Conservation (phyloP, 2,888 invertebrate genomes). For the Ypsolopha scabrella region DNA sequence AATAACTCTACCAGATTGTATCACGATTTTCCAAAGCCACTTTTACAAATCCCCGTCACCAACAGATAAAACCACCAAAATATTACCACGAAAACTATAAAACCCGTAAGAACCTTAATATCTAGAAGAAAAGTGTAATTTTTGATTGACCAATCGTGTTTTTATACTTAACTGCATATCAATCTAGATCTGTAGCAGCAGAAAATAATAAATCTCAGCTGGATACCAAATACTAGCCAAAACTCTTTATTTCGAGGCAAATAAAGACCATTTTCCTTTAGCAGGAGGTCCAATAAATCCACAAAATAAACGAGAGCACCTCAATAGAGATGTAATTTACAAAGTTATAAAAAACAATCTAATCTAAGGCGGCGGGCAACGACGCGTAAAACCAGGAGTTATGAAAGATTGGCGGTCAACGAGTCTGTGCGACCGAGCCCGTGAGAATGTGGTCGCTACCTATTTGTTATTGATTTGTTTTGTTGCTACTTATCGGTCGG, state of each 20-base stretch:
- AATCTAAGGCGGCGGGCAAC: conserved; percentile 29
- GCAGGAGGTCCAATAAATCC: not conserved
- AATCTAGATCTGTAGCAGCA: conserved; percentile 8
- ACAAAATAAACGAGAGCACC: conserved; percentile 11
- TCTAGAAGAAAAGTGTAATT: too few species aligned
- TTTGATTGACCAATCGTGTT: too few species aligned
- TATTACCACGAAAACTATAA: too few species aligned
- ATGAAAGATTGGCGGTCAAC: conserved; percentile 28
- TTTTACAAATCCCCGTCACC: too few species aligned
- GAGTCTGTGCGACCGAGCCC: conserved; percentile 34
- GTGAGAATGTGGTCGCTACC: conserved; percentile 11
- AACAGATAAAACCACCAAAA: not conserved
- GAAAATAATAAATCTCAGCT: conserved; percentile 13
- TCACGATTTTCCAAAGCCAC: too few species aligned
- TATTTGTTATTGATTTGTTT: not conserved
- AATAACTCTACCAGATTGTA: too few species aligned
- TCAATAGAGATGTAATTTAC: conserved; percentile 21
- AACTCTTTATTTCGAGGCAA: not conserved
- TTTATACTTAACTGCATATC: conserved; percentile 8
- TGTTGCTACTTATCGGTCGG: not conserved
- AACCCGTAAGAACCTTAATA: too few species aligned
- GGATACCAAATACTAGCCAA: conserved; percentile 7
- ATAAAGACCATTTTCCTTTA: not conserved
- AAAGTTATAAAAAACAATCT: conserved; percentile 24
- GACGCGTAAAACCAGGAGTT: conserved; percentile 58